Conservation (phyloP, 2,888 invertebrate species). For the Dynastes hyllus region DNA sequence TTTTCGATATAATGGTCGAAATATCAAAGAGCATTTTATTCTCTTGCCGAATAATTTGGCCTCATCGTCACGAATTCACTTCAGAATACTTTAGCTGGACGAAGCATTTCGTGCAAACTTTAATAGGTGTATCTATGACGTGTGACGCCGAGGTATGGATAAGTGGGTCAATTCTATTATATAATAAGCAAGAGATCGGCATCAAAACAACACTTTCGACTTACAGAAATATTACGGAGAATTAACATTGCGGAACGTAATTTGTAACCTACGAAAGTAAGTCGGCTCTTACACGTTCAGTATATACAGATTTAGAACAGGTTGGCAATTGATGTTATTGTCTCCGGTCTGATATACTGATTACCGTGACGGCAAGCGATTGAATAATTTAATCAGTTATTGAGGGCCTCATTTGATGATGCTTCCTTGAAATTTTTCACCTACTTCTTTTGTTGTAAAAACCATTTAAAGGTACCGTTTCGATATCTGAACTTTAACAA, state of each 20-base stretch:
- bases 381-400: no score
- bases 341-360: no score
- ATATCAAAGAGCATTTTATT: no score
- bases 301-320: constrained; percentile 21
- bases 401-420: no score
- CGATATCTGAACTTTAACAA: no score
- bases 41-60: no score
- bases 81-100: not conserved
- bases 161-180: constrained; percentile 53
- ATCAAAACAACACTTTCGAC: constrained; percentile 52
- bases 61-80: not conserved
- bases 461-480: no score
- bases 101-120: not conserved
- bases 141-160: constrained; percentile 34
- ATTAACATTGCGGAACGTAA: constrained; percentile 37
- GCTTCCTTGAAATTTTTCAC: no score
- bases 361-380: no score
- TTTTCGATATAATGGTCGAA: no score
- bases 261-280: constrained; percentile 34
- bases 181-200: constrained; percentile 52
- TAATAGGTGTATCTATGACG: constrained; percentile 44
- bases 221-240: constrained; percentile 37
- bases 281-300: not conserved
- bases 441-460: no score
- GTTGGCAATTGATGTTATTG: not conserved